Evolutionary conservation across 1,140 invertebrate genomes (phyloP), one percentile per base, ranked within the genome.

Genomic region (Nymphalis io): DNA sequence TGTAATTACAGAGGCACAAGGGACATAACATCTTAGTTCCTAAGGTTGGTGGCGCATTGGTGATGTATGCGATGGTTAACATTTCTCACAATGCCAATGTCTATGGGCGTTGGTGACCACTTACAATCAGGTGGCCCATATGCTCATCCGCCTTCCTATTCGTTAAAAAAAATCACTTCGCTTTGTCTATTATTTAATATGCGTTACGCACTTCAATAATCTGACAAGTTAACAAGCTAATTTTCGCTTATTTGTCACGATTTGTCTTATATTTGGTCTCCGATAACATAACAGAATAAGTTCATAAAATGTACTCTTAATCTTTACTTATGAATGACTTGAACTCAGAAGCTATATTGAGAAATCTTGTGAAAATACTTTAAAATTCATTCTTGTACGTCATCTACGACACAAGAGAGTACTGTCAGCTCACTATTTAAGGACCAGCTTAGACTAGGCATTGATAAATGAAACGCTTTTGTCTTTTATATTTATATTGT

Each of bases 391-490:
- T 61, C 60, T 12, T 15, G 12, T 46, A 15, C 23, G 10, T 46
- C 8, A 46, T 61, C 27, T 46, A 39, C 40, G 40, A 33, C 21
- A 61, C 40, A 61, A 48, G 16, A 8, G 27, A 51, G 46, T 20
- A 20, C 40, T 61, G 60, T 61, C 42, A 61, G 42, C 12, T 12
- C 1, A 27, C 21, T 48, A 46, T 61, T 33, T 61, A 46, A 46
- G n/a, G 42, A 33, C 42, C 10, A 48, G 23, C 42, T 61, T 33
- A 61, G n/a, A n/a, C 42, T 27, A 21, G 27, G 42, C 23, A 60
- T 40, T 60, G 59, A 60, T 60, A 44, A 60, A 60, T 46, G 40
- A 46, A 60, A 20, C n/a, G 16, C 11, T 51, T 51, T 4, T n/a
- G 46, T 51, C 16, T 21, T 51, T 51, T 51, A 51, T 51, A 51